Percentiles rank a stretch among this genome's conserved stretches.
Evolutionary conservation across 1,140 invertebrate species (phyloP).

Genomic region (Micrasema longulum): DNA sequence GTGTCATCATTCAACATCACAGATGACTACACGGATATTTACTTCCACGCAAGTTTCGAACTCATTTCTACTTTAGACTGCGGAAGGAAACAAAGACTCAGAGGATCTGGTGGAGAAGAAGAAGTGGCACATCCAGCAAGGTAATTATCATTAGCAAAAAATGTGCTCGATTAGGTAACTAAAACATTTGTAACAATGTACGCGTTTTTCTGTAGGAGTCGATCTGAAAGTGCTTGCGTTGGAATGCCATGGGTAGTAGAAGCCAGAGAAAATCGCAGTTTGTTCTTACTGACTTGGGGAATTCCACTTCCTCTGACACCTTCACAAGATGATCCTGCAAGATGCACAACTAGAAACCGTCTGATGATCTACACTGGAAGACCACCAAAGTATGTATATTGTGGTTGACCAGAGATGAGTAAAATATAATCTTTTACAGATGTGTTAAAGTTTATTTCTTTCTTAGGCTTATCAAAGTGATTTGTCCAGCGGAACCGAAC

Average conservation of each 20-base stretch:
- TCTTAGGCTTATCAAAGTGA: slow-evolving; percentile 74
- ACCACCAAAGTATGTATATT: slow-evolving; percentile 65
- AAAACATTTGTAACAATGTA: neutral
- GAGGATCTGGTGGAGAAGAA: slow-evolving; percentile 73
- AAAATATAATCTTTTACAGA: neutral
- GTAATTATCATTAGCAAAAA: no score
- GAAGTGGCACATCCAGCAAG: slow-evolving; percentile 70
- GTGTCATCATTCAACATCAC: slow-evolving; percentile 63
- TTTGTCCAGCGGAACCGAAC: slow-evolving; percentile 79
- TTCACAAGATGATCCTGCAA: slow-evolving; percentile 68
- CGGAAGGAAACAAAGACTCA: slow-evolving; percentile 71
- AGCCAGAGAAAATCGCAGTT: slow-evolving; percentile 78
- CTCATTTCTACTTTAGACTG: slow-evolving; percentile 72
- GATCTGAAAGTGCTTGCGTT: slow-evolving; percentile 68
- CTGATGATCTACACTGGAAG: slow-evolving; percentile 74
- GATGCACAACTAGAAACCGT: slow-evolving; percentile 73
- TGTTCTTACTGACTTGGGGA: slow-evolving; percentile 82
- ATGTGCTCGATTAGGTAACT: no score
- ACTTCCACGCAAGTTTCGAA: slow-evolving; percentile 77
- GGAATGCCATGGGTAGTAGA: slow-evolving; percentile 81
- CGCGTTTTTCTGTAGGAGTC: slow-evolving; percentile 7
- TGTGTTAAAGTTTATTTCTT: slow-evolving; percentile 14
- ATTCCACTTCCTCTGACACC: slow-evolving; percentile 66
- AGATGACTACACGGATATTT: slow-evolving; percentile 78
- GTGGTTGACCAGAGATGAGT: neutral